A percentile compares a stretch with the other conserved stretches of the same genome.
Conservation (phyloP, 2,113 vertebrate species). For the Antennarius striatus region DNA sequence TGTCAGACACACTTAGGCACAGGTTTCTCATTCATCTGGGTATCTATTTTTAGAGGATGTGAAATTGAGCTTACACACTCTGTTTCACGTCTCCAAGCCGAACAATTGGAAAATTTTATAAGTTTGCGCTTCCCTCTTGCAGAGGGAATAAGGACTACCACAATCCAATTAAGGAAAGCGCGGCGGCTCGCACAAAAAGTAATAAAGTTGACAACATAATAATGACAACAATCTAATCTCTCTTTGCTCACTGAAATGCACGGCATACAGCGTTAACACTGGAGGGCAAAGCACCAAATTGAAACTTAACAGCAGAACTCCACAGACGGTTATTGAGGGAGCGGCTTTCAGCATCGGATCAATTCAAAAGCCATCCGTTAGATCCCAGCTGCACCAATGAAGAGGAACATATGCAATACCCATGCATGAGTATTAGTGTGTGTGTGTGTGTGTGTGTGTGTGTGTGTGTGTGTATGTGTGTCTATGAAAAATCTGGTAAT, state of each 20-base stretch:
- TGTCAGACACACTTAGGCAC: not conserved
- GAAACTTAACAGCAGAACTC: constrained; percentile 33
- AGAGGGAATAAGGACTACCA: constrained; percentile 38
- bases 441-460: too few relatives aligned
- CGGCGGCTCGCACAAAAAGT: constrained; percentile 46
- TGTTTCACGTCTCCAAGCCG: constrained; percentile 33
- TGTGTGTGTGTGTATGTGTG: too few relatives aligned
- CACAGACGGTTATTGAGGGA: constrained; percentile 21
- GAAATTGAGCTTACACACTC: constrained; percentile 26
- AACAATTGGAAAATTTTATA: constrained; percentile 61
- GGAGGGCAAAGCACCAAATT: constrained; percentile 35
- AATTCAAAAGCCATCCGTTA: constrained; percentile 10
- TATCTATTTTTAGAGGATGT: constrained; percentile 56
- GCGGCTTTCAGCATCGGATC: constrained; percentile 17
- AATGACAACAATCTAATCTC: constrained; percentile 63
- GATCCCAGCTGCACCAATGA: not conserved
- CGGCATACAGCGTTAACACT: constrained; percentile 23
- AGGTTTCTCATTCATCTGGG: constrained; percentile 43
- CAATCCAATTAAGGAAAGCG: constrained; percentile 57
- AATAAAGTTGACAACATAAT: constrained; percentile 68
- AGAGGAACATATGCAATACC: too few relatives aligned
- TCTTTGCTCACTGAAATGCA: constrained; percentile 20
- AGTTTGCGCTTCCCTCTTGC: constrained; percentile 25
- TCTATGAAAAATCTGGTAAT: too few relatives aligned
- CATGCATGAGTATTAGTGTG: too few relatives aligned